Evolutionary conservation across 2,888 invertebrate genomes (phyloP).

Genomic region (Rhagophthalmus giganteus): DNA sequence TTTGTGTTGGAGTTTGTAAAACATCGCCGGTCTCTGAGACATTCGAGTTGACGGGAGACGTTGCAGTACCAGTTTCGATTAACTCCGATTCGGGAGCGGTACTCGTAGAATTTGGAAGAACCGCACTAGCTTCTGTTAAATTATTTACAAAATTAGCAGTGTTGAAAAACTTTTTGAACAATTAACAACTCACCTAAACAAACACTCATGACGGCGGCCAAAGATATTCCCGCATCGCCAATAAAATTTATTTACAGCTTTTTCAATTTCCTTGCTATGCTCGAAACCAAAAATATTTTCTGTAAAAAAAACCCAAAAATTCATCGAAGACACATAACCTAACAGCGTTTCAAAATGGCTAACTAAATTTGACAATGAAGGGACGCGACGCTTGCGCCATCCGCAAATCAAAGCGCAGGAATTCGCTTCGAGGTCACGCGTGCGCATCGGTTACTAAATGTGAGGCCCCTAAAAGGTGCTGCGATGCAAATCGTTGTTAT

Average conservation of each 20-base stretch:
- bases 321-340: neutral
- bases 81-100: slow-evolving; percentile 28
- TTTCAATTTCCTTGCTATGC: slow-evolving; percentile 37
- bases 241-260: slow-evolving; percentile 38
- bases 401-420: slow-evolving; percentile 3
- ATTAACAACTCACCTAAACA: slow-evolving; percentile 48
- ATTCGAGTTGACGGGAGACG: slow-evolving; percentile 5
- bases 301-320: slow-evolving; percentile 29
- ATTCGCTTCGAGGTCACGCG: slow-evolving; percentile 49
- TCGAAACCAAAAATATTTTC: slow-evolving; percentile 47
- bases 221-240: slow-evolving; percentile 36
- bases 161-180: too few species aligned
- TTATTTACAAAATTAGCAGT: too few species aligned
- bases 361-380: neutral
- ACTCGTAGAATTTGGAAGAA: slow-evolving; percentile 45
- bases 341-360: neutral
- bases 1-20: slow-evolving; percentile 28
- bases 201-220: slow-evolving; percentile 50
- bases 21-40: too few species aligned
- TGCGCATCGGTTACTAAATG: slow-evolving; percentile 36
- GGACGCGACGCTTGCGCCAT: neutral
- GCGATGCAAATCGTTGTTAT: neutral
- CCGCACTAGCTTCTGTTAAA: slow-evolving; percentile 40
- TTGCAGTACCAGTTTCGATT: slow-evolving; percentile 25
- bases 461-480: slow-evolving; percentile 53